These are phyloP conservation scores for Hoplostethus mediterraneus DNA, from an alignment of 2,797 vertebrate species.

Conservation along the genomic window DNA sequence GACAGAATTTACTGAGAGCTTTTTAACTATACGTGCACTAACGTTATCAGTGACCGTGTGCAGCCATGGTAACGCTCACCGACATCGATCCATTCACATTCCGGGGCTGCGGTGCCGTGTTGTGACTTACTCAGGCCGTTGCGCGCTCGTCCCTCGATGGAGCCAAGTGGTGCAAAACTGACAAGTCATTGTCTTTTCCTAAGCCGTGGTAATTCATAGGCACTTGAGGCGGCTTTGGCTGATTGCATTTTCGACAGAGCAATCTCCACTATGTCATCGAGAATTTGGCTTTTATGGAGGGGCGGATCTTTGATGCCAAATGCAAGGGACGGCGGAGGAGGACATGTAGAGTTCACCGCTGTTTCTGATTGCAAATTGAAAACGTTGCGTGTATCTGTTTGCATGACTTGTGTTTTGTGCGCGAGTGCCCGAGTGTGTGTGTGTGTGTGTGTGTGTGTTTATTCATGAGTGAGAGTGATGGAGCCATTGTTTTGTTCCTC, in stretches of 20 bases:
- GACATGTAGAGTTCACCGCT: constrained; percentile 50
- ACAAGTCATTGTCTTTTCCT: constrained; percentile 79
- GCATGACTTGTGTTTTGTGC: neutral
- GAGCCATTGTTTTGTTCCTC: constrained; percentile 46
- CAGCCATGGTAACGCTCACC: neutral
- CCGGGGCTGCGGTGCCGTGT: neutral
- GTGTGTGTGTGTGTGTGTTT: constrained; percentile 27
- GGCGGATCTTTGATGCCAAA: constrained; percentile 63
- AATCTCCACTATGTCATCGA: constrained; percentile 77
- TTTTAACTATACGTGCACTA: neutral
- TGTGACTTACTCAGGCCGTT: constrained; percentile 21
- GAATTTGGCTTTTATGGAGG: constrained; percentile 70
- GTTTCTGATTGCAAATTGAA: constrained; percentile 72
- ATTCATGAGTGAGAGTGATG: constrained; percentile 8
- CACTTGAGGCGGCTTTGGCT: constrained; percentile 75
- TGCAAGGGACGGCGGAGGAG: constrained; percentile 44
- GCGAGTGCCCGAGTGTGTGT: constrained; percentile 3
- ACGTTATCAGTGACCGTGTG: neutral
- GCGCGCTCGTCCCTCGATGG: constrained; percentile 23
- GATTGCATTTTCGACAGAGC: constrained; percentile 80
- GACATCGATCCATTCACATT: constrained; percentile 24
- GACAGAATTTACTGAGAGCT: neutral
- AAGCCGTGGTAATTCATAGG: constrained; percentile 78
- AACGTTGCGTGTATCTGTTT: constrained; percentile 45
- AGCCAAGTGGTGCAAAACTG: constrained; percentile 59